Evolutionary conservation across 2,113 vertebrate species (phyloP), one percentile per base, ranked within the genome.

Genomic region (Solea senegalensis): DNA sequence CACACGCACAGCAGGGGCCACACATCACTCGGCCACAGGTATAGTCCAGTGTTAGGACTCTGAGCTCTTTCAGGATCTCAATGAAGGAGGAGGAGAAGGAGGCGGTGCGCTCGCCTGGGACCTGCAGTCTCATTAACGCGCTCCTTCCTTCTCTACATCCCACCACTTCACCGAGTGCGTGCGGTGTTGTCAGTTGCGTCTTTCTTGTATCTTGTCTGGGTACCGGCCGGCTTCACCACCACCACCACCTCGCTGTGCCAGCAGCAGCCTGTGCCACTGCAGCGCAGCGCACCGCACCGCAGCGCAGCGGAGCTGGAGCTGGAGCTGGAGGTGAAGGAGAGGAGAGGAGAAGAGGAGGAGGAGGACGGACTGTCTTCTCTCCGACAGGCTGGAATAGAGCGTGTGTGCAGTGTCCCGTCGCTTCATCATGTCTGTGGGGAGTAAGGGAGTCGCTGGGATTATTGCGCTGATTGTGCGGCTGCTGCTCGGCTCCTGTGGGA

Each of bases 401-500:
- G 44, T 58, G 54, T 57, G 44, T 58, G 54, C 57, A 40, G 56
- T 57, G 52, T 61, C 72, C 71, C 28, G 68, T 53, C 56, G 55
- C 64, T 79, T 69, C 74, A 85, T 69, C 75, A 91, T 90, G 90
- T 57, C 79, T 54, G 9, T 49, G 61, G 60, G 80, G 78, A 86
- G 50, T 63, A 52, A 56, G 41, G 51, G 55, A 54, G 14, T 64
- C 15, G 53, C 63, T 53, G 80, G 82, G 71, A 89, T 90, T 76
- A 81, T 45, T 26, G 83, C 78, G 66, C 72, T 86, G 54, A 5
- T 88, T 61, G 76, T 57, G 12, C 65, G 16, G 57, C 69, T 86
- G 74, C 81, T 88, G 74, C 77, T 86, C 11, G 64, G 71, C 65
- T 82, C 76, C 52, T 60, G 78, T 45, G 86, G 88, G 88, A 86